Conservation (phyloP, 2,888 invertebrate genomes). For the Creontiades dilutus region DNA sequence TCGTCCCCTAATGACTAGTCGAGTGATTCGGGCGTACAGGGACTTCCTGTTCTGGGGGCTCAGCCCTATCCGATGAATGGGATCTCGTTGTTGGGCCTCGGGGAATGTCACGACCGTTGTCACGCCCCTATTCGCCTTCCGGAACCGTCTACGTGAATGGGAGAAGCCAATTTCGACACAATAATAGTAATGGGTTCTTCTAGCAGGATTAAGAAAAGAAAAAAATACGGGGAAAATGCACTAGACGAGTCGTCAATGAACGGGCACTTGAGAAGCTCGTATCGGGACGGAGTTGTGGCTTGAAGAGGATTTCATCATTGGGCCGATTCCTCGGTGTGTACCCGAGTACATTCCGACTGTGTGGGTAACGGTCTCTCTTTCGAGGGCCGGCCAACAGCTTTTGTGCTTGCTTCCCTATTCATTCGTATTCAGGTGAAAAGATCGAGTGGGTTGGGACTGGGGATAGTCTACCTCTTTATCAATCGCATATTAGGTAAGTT, state of each 20-base stretch:
- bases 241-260: not conserved
- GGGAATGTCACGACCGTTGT: conserved; percentile 15
- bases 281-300: not conserved
- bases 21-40: not conserved
- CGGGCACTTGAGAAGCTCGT: too few relatives aligned
- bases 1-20: not conserved
- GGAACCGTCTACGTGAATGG: not conserved
- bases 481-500: too few relatives aligned
- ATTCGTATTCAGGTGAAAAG: not conserved
- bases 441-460: not conserved
- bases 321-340: not conserved
- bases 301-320: conserved; percentile 6
- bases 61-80: not conserved
- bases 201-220: not conserved
- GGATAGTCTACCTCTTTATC: not conserved
- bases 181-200: not conserved
- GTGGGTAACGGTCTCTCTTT: conserved; percentile 12
- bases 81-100: not conserved
- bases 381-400: not conserved
- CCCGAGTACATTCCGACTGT: conserved; percentile 12
- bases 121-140: conserved; percentile 37
- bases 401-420: not conserved
- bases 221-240: not conserved
- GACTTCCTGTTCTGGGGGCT: not conserved
- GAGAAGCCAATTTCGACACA: conserved; percentile 9